Evolutionary conservation across 1,140 invertebrate genomes (phyloP), one percentile per base, ranked within the genome.

Genomic region (Drosophila pandora): DNA sequence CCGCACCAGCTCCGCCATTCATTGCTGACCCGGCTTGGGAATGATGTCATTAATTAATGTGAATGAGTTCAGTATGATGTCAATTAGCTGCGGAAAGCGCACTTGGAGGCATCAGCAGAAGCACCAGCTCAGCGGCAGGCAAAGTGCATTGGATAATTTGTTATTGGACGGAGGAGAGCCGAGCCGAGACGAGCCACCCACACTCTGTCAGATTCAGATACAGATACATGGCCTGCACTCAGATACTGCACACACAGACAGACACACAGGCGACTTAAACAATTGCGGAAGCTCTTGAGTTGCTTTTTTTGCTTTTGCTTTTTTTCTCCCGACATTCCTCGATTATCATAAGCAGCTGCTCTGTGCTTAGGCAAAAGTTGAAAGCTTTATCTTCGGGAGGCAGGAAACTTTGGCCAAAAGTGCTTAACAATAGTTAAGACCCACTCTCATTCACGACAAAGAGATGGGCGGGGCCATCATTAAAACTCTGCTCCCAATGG

Each of bases 31-130:
- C 74, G 57, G 64, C 79, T 75, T 85, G 63, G 58, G 79, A 73
- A 88, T 88, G 83, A 88, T 88, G 83, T 88, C 83, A 88, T 88
- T 88, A 88, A 88, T 88, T 88, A 88, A 88, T 88, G 83, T 88
- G 83, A 88, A 88, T 88, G 83, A 88, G 83, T 88, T 88, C 83
- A 88, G 83, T 88, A 88, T 88, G 83, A 88, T 88, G 83, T 88
- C 83, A 88, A 88, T 88, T 88, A 88, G 83, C 83, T 87, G 82
- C 83, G 82, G 82, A 83, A 87, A 88, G 72, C 76, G 83, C 71
- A 88, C 83, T 87, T 73, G 79, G 64, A 69, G 82, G 54, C 32
- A 28, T 7, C 25, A 39, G 28, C 37, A 30, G 57, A 28, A 74
- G 52, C 41, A 34, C 8, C 9, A 34, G 52, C 52, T 62, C 47